phyloP scores from a whole-genome alignment of 2,113 vertebrate genomes.

The Lethenteron reissneri region DNA sequence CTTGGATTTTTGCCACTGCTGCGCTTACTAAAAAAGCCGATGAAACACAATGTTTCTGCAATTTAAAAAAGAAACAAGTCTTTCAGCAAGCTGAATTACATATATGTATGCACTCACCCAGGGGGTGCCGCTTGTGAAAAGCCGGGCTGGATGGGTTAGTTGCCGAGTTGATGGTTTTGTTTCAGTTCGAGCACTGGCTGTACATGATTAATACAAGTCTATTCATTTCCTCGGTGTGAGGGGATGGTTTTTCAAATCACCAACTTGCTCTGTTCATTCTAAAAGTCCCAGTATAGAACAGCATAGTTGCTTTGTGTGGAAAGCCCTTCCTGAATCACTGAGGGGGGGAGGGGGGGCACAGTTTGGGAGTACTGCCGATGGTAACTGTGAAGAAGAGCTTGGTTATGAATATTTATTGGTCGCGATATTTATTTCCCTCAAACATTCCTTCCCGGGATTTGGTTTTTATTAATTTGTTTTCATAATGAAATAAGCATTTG shows the following conservation, averaged over 20 bases:
- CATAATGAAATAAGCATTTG: too few relatives aligned
- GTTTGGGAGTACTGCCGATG: too few relatives aligned
- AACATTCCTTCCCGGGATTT: too few relatives aligned
- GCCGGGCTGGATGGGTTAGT: not conserved
- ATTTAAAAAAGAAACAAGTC: not conserved
- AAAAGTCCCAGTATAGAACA: not conserved
- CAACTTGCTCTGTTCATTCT: not conserved
- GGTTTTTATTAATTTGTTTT: too few relatives aligned
- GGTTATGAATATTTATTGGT: too few relatives aligned
- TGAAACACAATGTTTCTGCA: not conserved
- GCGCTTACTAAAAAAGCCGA: not conserved
- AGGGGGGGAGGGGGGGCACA: too few relatives aligned
- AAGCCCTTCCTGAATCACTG: too few relatives aligned
- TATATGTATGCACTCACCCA: not conserved
- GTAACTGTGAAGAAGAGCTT: too few relatives aligned
- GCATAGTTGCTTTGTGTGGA: too few relatives aligned
- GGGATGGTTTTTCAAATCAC: not conserved
- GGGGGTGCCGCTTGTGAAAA: not conserved
- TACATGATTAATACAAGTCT: not conserved
- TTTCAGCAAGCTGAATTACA: not conserved
- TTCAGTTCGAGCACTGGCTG: not conserved
- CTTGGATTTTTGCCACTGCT: not conserved
- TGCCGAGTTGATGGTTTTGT: not conserved
- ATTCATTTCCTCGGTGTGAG: not conserved
- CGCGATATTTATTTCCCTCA: too few relatives aligned